These are phyloP conservation scores for Tympanuchus pallidicinctus DNA, from an alignment of 2,113 vertebrate species.

Conservation along the genomic window DNA sequence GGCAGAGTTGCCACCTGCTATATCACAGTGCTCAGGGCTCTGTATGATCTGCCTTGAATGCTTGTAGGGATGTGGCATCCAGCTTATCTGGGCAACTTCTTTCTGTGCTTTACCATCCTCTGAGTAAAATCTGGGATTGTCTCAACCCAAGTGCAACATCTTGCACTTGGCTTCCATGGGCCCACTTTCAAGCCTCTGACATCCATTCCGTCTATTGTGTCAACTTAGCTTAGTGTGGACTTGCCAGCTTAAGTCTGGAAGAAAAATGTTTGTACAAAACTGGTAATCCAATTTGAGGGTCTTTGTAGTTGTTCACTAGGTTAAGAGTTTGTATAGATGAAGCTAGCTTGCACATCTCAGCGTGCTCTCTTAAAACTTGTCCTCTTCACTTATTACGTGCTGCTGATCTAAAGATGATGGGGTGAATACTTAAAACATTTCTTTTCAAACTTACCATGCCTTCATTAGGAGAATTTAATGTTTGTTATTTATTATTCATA, in stretches of 20 bases:
- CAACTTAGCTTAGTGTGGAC: not conserved
- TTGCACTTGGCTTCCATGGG: too few species aligned
- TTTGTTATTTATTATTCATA: not conserved
- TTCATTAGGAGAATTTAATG: not conserved
- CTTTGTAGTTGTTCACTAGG: not conserved
- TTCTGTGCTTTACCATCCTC: too few species aligned
- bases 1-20: too few species aligned
- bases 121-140: too few species aligned
- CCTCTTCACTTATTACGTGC: not conserved
- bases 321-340: not conserved
- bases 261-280: not conserved
- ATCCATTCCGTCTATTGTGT: too few species aligned
- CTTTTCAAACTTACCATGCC: not conserved
- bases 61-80: too few species aligned
- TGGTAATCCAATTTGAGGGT: not conserved
- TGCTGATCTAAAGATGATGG: not conserved
- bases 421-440: not conserved
- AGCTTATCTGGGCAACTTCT: too few species aligned
- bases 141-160: too few species aligned
- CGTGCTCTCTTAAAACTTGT: not conserved
- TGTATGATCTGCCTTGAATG: too few species aligned
- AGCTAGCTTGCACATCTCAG: not conserved
- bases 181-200: too few species aligned
- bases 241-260: not conserved
- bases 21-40: too few species aligned